Conservation (phyloP, 2,888 invertebrate species). For the Caenorhabditis sinica region DNA sequence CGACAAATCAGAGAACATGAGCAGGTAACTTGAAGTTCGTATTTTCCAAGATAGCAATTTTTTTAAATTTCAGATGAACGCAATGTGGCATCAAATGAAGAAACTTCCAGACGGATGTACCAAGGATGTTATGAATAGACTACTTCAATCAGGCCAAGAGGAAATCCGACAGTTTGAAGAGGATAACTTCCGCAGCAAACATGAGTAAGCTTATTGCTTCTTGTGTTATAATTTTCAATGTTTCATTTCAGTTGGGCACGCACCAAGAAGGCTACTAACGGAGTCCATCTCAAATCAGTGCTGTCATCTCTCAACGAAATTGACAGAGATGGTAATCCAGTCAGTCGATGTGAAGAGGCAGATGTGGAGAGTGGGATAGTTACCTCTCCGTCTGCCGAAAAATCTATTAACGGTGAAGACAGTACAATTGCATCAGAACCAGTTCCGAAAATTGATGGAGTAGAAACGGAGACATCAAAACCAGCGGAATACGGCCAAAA, state of each 20-base stretch:
- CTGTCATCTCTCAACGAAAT: background rate
- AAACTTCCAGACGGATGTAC: background rate
- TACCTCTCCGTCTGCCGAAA: background rate
- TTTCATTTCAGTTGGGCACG: slow-evolving; percentile 5
- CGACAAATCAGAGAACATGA: slow-evolving; percentile 9
- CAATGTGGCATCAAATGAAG: background rate
- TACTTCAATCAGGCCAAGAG: background rate
- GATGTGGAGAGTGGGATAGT: background rate
- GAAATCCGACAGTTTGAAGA: slow-evolving; percentile 1
- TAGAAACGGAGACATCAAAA: slow-evolving; percentile 6
- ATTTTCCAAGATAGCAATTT: background rate
- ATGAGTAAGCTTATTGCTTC: background rate
- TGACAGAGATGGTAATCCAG: background rate
- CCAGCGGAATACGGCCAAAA: background rate
- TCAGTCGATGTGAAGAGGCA: background rate
- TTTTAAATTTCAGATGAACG: background rate
- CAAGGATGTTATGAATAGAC: background rate
- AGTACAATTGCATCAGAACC: slow-evolving; percentile 10
- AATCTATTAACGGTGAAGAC: background rate
- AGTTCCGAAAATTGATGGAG: slow-evolving; percentile 6
- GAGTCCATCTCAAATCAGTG: background rate
- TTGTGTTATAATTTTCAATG: background rate
- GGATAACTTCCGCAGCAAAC: slow-evolving; percentile 4
- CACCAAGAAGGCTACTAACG: background rate
- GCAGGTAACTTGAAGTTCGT: background rate